Base-by-base conservation (phyloP, 92 coral and sea anemone genomes). In the Bergia sp. region DNA sequence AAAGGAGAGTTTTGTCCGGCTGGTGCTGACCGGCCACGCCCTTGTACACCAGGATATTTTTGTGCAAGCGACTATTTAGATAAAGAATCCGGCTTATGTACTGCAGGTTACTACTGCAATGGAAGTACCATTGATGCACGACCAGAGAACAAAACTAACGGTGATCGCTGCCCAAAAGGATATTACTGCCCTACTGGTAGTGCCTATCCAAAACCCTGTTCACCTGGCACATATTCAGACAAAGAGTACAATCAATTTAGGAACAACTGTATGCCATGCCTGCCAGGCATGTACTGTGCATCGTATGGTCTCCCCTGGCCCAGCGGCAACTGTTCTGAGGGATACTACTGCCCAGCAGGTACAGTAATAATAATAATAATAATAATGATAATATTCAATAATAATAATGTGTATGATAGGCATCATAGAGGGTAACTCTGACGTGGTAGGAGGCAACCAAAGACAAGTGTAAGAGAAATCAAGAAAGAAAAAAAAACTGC, bases 51-150 rank as follows among this genome's bases (percentile, higher is more conserved):
- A 42, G 99, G 99, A 18, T 97, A 85, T 85, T 97, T 89, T 74
- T 97, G 99, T 93, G 95, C 92, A 12, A 44, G 64, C 50, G 98
- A 97, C 81, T 92, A 97, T 53, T 89, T 97, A 9, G 93, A 89
- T 78, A 91, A 72, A 73, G 98, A 93, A 88, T 90, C 99, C 36
- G 99, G 96, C 7, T 81, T 86, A 38, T 97, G 99, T 92, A 58
- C 94, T 61, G 96, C 99, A 10, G 99, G 99, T 0, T 94, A 97
- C 85, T 97, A 90, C 90, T 97, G 99, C 89, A 97, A 97, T 88
- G 99, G 99, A 1, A 97, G 99, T 82, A 97, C 99, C 13, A 89
- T 97, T 29, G 79, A 80, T 81, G 81, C 92, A 50, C 91, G 93
- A 58, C 99, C 99, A 77, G 92, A 91, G 76, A 96, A 94, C 90